Base-by-base conservation (phyloP, 2,888 invertebrate genomes). In the Galeruca laticollis region DNA sequence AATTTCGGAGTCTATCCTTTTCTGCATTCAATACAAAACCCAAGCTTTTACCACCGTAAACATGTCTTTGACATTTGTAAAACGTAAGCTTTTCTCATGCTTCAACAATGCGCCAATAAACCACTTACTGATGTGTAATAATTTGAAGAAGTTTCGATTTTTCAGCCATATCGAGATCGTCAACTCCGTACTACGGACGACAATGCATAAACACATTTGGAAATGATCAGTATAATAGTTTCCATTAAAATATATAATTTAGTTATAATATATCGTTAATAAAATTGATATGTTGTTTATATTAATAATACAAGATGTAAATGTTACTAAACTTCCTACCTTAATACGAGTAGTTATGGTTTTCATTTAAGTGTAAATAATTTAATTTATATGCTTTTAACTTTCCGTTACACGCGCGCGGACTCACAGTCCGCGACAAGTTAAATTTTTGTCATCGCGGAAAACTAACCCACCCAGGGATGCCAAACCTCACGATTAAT, bases 41-140 rank as follows among this genome's bases (percentile, higher is more conserved):
- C 47, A 47, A 47, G 15, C 15, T 47, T 47, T 47, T 18, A 47
- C 47, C 47, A 18, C 4, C 15, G 43, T 47, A 47, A 47, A 18
- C 18, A 47, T 15, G 18, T 47, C 15, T 8, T 18, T 9, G 8
- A 47, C 2, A 47, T 18, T 6, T 15, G 15, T 15, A 47, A n/a
- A 47, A 47, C 15, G 47, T 47, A 47, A 47, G 47, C 47, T 47
- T 47, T 47, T 47, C 26, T 26, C 47, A 47, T 47, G 47, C 47
- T 47, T 15, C 47, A 18, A 47, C 47, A 47, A 47, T 9, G 6
- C 18, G 15, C 18, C 15, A 47, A 47, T 18, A 47, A 47, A 47
- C 47, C 47, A 47, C 47, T 47, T 47, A 47, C 47, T 47, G 47
- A 47, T 18, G 18, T 47, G n/a, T 47, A 18, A 15, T 47, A 47